Evolutionary conservation across 1,140 invertebrate species (phyloP), one percentile per base, ranked within the genome.

Genomic region (Penaeus vannamei): DNA sequence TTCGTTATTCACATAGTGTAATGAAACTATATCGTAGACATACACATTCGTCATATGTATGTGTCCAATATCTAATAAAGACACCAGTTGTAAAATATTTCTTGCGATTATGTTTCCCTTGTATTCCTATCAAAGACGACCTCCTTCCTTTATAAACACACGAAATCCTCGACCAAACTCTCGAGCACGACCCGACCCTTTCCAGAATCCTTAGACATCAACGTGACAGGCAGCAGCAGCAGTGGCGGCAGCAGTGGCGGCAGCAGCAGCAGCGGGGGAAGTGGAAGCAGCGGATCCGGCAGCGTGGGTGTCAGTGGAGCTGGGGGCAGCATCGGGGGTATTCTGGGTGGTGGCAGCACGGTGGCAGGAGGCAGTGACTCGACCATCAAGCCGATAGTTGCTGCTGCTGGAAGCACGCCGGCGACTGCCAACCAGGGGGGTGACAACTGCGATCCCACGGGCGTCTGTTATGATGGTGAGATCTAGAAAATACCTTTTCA

Each of bases 401-500:
- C 46, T 85, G 66, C 46, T 61, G 66, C 69, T 85, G 62, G 83
- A 61, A 81, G 29, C 20, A 87, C 90, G 42, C n/a, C 20, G 90
- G 64, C 26, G 69, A 26, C n/a, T 82, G 85, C 29, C 81, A 95
- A 42, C 36, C 36, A 42, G 36, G 36, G 36, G 90, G 96, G 97
- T 91, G 95, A 96, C 23, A 98, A 98, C 93, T 98, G 98, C 92
- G 97, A 98, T 93, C 97, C 97, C 92, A 98, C 97, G 60, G 98
- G 97, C 92, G 98, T 97, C 84, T 98, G 98, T 92, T 98, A 98
- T 92, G 97, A 98, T 93, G 97, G 97, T 98, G 42, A 86, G 88
- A 42, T 10, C 22, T 12, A 2, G 10, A 4, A 17, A 19, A 23
- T 59, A 0, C 17, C 23, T 83, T 85, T 29, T 60, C 61, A 83